Evolutionary conservation across 1,140 invertebrate genomes (phyloP).

Genomic region (Tetramorium alpestre): DNA sequence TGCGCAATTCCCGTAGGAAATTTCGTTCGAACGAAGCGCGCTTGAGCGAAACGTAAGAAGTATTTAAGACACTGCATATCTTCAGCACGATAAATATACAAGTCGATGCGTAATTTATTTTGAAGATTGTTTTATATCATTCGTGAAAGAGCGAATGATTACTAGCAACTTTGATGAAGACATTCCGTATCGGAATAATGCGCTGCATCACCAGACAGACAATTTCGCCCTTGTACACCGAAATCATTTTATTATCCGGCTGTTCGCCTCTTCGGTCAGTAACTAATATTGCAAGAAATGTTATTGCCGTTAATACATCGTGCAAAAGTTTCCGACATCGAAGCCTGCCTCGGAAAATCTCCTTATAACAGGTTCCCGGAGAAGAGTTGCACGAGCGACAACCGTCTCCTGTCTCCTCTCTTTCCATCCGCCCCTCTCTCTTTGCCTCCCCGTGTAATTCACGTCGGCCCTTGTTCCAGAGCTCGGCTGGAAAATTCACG

Average conservation of each 20-base stretch:
- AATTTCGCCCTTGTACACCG: not conserved
- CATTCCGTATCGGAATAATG: not conserved
- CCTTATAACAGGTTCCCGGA: constrained; percentile 56
- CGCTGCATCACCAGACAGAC: not conserved
- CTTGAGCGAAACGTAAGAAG: constrained; percentile 38
- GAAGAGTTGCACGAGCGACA: constrained; percentile 56
- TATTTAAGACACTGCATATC: constrained; percentile 23
- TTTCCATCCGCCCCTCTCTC: not conserved
- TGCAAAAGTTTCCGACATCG: constrained; percentile 68
- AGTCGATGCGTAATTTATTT: not conserved
- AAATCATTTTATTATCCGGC: not conserved
- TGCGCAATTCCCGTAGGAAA: constrained; percentile 55
- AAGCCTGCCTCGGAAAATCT: constrained; percentile 62
- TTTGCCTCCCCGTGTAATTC: constrained; percentile 55
- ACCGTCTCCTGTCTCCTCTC: not conserved
- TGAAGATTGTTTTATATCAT: not conserved
- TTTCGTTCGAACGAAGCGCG: constrained; percentile 24
- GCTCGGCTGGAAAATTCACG: constrained; percentile 59
- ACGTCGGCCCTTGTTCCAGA: constrained; percentile 52
- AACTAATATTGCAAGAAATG: constrained; percentile 80
- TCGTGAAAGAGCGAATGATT: not conserved
- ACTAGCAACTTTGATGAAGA: not conserved
- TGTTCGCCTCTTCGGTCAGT: constrained; percentile 22
- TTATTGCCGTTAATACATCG: constrained; percentile 79
- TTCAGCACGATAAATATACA: not conserved